Percentiles rank a stretch among this genome's conserved stretches.
Conservation (phyloP, 2,113 vertebrate species). For the Trematomus loennbergii region DNA sequence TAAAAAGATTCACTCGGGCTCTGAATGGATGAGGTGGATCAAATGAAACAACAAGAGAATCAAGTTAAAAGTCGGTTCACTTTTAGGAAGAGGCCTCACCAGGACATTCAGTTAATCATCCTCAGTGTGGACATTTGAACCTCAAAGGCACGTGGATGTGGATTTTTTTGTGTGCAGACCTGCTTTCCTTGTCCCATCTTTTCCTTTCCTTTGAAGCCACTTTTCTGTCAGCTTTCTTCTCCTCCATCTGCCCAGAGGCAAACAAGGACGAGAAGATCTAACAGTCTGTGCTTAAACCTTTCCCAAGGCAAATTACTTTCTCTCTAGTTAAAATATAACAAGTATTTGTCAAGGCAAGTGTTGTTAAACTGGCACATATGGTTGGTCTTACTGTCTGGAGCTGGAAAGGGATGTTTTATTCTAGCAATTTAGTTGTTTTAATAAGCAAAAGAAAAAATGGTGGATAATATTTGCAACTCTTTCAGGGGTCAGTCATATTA, state of each 20-base stretch:
- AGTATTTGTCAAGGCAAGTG: not conserved
- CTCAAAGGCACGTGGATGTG: not conserved
- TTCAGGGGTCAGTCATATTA: not conserved
- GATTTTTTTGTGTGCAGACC: constrained; percentile 20
- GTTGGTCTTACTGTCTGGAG: not conserved
- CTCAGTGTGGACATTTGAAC: constrained; percentile 20
- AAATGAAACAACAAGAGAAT: constrained; percentile 47
- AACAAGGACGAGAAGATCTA: constrained; percentile 9
- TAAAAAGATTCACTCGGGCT: constrained; percentile 10
- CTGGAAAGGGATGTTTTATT: no score
- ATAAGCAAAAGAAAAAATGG: no score
- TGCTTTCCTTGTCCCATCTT: constrained; percentile 24
- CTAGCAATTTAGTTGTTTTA: no score
- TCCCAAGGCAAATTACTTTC: no score
- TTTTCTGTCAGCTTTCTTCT: constrained; percentile 39
- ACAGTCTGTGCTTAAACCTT: not conserved
- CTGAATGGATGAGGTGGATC: constrained; percentile 5
- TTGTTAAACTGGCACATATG: not conserved
- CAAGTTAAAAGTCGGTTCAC: constrained; percentile 11
- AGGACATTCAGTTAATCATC: constrained; percentile 28
- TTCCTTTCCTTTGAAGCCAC: constrained; percentile 35
- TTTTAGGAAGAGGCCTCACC: constrained; percentile 8
- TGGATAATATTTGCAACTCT: not conserved
- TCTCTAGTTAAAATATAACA: not conserved
- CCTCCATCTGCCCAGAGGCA: constrained; percentile 19